These are phyloP conservation scores for Castor canadensis DNA, from an alignment of 2,113 vertebrate species.

Conservation along the genomic window DNA sequence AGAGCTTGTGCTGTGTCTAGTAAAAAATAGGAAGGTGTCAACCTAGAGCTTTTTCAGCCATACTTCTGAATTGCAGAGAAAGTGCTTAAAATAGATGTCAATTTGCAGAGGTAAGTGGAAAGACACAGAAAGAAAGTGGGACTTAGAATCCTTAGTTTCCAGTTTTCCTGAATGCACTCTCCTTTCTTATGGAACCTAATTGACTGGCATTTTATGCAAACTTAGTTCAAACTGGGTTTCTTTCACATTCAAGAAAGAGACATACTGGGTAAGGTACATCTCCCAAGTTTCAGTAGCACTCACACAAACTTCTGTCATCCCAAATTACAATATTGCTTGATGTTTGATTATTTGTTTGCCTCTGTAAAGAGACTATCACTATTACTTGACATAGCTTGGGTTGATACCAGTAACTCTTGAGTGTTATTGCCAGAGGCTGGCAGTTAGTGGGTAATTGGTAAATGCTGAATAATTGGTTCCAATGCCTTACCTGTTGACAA, in stretches of 20 bases:
- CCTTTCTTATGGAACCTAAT: background rate
- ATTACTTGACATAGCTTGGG: background rate
- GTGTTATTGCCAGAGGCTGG: no score
- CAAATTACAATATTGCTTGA: background rate
- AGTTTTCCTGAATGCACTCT: background rate
- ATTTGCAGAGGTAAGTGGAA: background rate
- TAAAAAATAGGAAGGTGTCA: background rate
- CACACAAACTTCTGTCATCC: background rate
- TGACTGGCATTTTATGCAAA: background rate
- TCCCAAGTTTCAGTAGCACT: background rate
- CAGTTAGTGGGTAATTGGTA: background rate
- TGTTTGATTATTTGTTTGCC: background rate
- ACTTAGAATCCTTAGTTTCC: background rate
- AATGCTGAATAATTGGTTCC: background rate
- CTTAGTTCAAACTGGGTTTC: background rate
- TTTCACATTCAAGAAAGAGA: background rate
- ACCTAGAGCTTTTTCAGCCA: background rate
- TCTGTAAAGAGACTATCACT: background rate
- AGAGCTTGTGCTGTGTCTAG: background rate
- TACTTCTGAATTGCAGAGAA: background rate
- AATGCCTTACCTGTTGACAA: background rate
- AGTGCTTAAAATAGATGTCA: background rate
- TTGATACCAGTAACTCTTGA: no score
- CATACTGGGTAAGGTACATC: background rate
- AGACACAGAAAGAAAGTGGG: background rate